Conservation (phyloP, 2,797 vertebrate species). For the Enteromius paludinosus region DNA sequence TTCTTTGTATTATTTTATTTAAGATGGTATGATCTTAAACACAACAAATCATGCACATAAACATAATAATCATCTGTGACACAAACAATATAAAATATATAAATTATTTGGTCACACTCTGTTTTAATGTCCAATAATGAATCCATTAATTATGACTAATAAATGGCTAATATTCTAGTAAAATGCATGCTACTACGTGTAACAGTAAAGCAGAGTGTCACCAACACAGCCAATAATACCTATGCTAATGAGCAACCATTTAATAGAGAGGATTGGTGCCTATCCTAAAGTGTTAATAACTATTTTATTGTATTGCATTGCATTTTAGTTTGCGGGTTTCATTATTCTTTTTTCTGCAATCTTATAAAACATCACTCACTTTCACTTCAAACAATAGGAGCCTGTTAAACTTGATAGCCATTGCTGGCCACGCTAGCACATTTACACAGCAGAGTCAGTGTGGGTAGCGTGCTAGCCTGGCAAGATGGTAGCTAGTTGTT, state of each 20-base stretch:
- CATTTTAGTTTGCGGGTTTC: background rate
- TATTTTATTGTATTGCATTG: background rate
- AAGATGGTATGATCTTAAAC: background rate
- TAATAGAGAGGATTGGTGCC: background rate
- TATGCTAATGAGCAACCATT: background rate
- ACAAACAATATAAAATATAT: background rate
- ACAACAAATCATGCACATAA: background rate
- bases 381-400: slow-evolving; percentile 18
- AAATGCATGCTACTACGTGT: too few relatives aligned
- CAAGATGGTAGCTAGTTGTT: slow-evolving; percentile 7
- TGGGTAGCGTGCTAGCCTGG: slow-evolving; percentile 25
- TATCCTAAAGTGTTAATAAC: background rate
- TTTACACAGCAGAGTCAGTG: slow-evolving; percentile 35
- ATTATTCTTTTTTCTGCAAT: background rate
- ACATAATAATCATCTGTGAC: background rate
- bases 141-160: background rate
- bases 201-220: too few relatives aligned
- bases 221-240: background rate
- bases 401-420: slow-evolving; percentile 29
- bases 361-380: slow-evolving; percentile 13
- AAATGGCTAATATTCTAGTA: too few relatives aligned
- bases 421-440: background rate
- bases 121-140: background rate
- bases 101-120: background rate
- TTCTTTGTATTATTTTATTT: background rate